A percentile compares a stretch with the other conserved stretches of the same genome.
Conservation (phyloP, 2,888 invertebrate genomes). For the Pammene fasciana region DNA sequence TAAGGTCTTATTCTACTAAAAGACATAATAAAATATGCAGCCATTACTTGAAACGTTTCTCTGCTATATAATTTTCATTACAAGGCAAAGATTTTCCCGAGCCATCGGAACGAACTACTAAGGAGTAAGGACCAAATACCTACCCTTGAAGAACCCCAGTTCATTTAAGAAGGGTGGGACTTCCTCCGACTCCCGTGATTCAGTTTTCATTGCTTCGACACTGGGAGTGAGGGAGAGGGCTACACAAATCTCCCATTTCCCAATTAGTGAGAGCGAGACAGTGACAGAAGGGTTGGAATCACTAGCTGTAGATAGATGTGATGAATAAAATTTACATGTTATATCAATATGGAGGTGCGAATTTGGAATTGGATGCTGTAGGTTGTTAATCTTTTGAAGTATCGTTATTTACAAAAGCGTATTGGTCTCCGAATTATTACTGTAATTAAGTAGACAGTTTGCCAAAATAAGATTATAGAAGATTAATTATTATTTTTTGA, state of each 20-base stretch:
- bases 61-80: slow-evolving; percentile 39
- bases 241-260: slow-evolving; percentile 35
- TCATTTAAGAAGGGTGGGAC: slow-evolving; percentile 42
- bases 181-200: slow-evolving; percentile 42
- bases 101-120: slow-evolving; percentile 19
- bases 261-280: slow-evolving; percentile 39
- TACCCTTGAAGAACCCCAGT: slow-evolving; percentile 39
- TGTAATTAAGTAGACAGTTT: background rate
- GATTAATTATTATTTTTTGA: no score
- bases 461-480: no score
- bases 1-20: background rate
- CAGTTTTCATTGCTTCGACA: slow-evolving; percentile 40
- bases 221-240: slow-evolving; percentile 34
- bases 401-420: background rate
- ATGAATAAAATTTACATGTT: slow-evolving; percentile 42
- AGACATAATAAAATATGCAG: slow-evolving; percentile 11
- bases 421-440: background rate
- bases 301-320: slow-evolving; percentile 35
- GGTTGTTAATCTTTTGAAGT: slow-evolving; percentile 26
- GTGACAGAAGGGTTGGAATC: slow-evolving; percentile 40
- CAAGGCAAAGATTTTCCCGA: slow-evolving; percentile 35
- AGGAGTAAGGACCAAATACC: slow-evolving; percentile 30
- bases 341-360: slow-evolving; percentile 42
- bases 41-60: slow-evolving; percentile 24
- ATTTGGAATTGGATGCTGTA: slow-evolving; percentile 23